These are phyloP conservation scores for Eulemur rufifrons DNA, from an alignment of 2,113 vertebrate species.

Conservation along the genomic window DNA sequence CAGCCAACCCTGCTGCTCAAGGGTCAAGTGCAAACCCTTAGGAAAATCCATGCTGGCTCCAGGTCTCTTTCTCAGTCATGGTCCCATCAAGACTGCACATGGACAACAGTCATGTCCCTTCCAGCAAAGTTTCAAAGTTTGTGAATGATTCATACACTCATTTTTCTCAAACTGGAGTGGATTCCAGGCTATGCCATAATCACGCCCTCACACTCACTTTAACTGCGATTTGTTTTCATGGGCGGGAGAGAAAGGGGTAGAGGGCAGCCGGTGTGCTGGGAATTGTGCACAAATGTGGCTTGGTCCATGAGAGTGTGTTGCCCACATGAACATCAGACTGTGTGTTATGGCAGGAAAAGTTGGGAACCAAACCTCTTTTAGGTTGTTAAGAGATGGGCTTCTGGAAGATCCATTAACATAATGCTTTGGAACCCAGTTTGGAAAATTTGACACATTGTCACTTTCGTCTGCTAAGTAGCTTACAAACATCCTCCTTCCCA, in stretches of 20 bases:
- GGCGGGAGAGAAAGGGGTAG: neutral
- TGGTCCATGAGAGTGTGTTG: neutral
- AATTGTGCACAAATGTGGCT: neutral
- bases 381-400: conserved; percentile 56
- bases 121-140: neutral
- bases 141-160: neutral
- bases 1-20: neutral
- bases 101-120: neutral
- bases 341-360: neutral
- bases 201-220: neutral
- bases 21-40: neutral
- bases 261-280: neutral
- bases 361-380: conserved; percentile 1
- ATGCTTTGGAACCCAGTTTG: conserved; percentile 69
- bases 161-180: neutral
- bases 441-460: conserved; percentile 71
- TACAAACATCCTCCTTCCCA: conserved; percentile 64
- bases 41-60: neutral
- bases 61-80: neutral
- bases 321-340: neutral
- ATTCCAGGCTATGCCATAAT: neutral
- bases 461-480: conserved; percentile 70
- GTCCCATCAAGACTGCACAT: rapidly evolving
- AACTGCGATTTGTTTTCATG: neutral
- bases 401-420: conserved; percentile 74